These are phyloP conservation scores for Beris morrisii DNA, from an alignment of 2,888 invertebrate species.

Conservation along the genomic window DNA sequence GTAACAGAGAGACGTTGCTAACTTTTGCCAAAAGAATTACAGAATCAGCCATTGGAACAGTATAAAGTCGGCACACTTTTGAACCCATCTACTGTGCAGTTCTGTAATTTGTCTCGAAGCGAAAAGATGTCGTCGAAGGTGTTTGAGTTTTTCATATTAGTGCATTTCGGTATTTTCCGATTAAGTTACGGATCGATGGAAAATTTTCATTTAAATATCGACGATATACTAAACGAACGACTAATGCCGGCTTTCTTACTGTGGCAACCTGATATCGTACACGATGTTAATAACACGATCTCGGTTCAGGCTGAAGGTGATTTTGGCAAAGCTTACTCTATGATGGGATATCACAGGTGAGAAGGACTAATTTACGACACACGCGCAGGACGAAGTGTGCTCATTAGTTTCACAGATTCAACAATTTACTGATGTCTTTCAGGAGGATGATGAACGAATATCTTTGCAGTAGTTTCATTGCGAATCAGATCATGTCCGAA, in stretches of 20 bases:
- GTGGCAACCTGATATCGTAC: conserved; percentile 54
- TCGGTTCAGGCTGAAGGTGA: conserved; percentile 57
- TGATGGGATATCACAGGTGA: conserved; percentile 71
- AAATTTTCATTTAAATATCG: conserved; percentile 57
- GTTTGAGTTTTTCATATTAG: too few species aligned
- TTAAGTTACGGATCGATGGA: conserved; percentile 16
- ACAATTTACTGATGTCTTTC: conserved; percentile 34
- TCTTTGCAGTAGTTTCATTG: conserved; percentile 72
- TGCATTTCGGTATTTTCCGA: too few species aligned
- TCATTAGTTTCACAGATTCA: background rate
- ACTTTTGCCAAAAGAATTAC: too few species aligned
- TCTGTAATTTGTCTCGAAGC: too few species aligned
- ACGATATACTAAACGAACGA: conserved; percentile 71
- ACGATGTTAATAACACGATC: conserved; percentile 41
- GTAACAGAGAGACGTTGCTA: too few species aligned
- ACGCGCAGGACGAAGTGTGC: too few species aligned
- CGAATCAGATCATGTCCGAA: conserved; percentile 71
- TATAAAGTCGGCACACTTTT: too few species aligned
- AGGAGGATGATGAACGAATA: conserved; percentile 80
- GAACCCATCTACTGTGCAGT: too few species aligned
- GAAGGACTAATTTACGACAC: too few species aligned
- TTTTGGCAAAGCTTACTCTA: conserved; percentile 64
- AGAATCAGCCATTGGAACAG: too few species aligned
- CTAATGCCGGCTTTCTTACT: conserved; percentile 70
- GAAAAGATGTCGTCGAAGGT: too few species aligned